Base-by-base conservation (phyloP, 2,113 vertebrate species). In the Ameiurus melas region DNA sequence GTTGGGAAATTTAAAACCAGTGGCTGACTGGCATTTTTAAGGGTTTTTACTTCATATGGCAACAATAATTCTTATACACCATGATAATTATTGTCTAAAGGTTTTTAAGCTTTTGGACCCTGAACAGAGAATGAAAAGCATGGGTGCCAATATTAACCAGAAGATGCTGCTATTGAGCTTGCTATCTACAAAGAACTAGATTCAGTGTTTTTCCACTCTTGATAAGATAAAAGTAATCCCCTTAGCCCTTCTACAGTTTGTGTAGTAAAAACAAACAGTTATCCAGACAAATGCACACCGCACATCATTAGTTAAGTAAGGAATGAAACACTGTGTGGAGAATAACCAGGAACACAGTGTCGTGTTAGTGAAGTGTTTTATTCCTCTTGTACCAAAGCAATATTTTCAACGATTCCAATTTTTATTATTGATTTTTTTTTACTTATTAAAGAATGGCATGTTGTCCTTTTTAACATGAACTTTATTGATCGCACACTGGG, bases 131-230 rank as follows among this genome's bases (percentile, higher is more conserved):
- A 19, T 47, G 19, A 78, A 53, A 68, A 58, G 36, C 47, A 62
- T 60, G n/a, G 19, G 20, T 88, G 60, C 80, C 51, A 9, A 16
- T 12, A 33, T 36, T 14, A 36, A 30, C 82, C 90, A 89, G 88
- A 83, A 90, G 88, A 89, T 85, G 88, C 43, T 62, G 86, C 88
- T 68, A 87, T 90, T 83, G 88, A 90, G 82, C 88, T 86, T 64
- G 85, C 53, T 58, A 82, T 82, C 30, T 82, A 36, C 20, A 22
- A 82, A 25, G 4, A 33, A 71, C 14, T 77, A 39, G 7, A 10
- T 20, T 62, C 0, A 64, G 47, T 57, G 39, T 20, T 57, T 57
- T 66, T 51, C 30, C 14, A 9, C 22, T 47, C 19, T 47, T 22
- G 71, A 75, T 25, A 5, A 13, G 19, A 4, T 78, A 22, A 80